phyloP scores from a whole-genome alignment of 2,797 vertebrate species.

The Sciaenops ocellatus region DNA sequence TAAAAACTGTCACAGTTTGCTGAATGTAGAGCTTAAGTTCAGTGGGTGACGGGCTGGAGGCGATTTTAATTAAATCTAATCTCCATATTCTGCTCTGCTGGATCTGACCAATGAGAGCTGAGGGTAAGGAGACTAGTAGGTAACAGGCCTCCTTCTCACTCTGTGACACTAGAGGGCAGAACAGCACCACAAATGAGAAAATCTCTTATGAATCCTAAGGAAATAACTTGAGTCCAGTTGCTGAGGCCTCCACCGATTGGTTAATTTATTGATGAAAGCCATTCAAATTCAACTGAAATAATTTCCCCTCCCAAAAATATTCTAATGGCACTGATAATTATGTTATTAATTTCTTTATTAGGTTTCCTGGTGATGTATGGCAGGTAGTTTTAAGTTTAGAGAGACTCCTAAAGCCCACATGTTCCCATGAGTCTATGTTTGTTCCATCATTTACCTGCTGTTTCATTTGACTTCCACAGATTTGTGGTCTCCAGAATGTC shows the following conservation, averaged over 20 bases:
- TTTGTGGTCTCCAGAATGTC: background rate
- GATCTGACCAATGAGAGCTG: background rate
- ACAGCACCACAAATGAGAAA: slow-evolving; percentile 15
- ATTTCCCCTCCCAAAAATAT: background rate
- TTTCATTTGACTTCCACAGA: background rate
- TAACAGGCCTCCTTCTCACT: background rate
- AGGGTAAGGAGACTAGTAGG: background rate
- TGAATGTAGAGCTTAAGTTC: slow-evolving; percentile 55
- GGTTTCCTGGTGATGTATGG: background rate
- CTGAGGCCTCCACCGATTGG: background rate
- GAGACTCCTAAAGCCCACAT: background rate
- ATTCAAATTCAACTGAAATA: background rate
- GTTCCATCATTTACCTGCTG: background rate
- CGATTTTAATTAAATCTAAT: slow-evolving; percentile 67
- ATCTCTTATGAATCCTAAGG: background rate
- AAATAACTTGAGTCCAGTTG: background rate
- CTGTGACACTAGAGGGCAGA: slow-evolving; percentile 67
- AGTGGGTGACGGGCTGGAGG: slow-evolving; percentile 27
- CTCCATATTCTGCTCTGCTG: slow-evolving; percentile 28
- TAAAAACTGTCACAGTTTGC: slow-evolving; percentile 61
- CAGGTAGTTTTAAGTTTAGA: background rate
- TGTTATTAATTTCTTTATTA: background rate
- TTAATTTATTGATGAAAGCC: background rate
- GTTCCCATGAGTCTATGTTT: too few species aligned
- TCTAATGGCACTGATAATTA: background rate